Evolutionary conservation across 2,888 invertebrate species (phyloP), one percentile per base, ranked within the genome.

Genomic region (Nemapogon koenigi): DNA sequence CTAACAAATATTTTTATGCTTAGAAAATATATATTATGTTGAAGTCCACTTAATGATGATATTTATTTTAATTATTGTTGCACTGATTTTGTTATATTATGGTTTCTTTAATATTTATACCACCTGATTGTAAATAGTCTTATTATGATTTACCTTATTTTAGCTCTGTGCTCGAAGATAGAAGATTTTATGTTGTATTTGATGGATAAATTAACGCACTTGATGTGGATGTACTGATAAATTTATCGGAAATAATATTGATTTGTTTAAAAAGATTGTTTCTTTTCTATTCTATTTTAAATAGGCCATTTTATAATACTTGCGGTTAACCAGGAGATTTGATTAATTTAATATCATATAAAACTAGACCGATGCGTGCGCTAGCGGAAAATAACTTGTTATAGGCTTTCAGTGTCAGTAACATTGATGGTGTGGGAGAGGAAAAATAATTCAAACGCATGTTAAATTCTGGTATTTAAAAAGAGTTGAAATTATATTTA

Each of bases 241-340:
- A 67, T 72, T 73, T 72, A 76, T 71, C 73, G 72, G 65, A 75
- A 76, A 76, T 78, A 78, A 76, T 78, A 78, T 76, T 73, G 78
- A 78, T 73, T 75, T 78, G 78, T 78, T 78, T 76, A 76, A 69
- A 68, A 30, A 33, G 22, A 10, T 22, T 22, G 22, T 22, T 22
- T 22, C 10, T 7, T 22, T 22, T 22, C 22, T n/a, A 10, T 22
- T 22, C 22, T 6, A 6, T 6, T 22, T 22, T 22, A 22, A 6
- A 6, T 22, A 22, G 10, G 22, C 6, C 22, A 22, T 10, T 10
- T 22, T 22, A 10, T 22, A 6, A n/a, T n/a, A n/a, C n/a, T n/a
- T n/a, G n/a, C n/a, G n/a, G n/a, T n/a, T n/a, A n/a, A n/a, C n/a
- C n/a, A n/a, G n/a, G n/a, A n/a, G n/a, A n/a, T n/a, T n/a, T n/a